phyloP scores from a whole-genome alignment of 2,797 vertebrate genomes.

The Pampus argenteus region DNA sequence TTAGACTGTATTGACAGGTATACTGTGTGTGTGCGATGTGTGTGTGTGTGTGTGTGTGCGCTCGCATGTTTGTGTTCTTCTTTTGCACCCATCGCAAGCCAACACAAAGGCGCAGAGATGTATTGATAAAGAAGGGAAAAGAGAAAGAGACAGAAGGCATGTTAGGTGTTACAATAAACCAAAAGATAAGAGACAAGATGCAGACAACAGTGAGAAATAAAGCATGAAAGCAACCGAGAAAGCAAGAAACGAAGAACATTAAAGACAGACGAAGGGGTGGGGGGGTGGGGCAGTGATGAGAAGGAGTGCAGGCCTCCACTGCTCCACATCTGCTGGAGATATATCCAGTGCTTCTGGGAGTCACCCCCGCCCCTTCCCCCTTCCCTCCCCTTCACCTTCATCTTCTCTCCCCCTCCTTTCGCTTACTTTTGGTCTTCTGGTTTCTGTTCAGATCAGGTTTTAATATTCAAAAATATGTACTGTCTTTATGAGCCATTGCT shows the following conservation, averaged over 20 bases:
- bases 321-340: conserved; percentile 79
- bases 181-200: conserved; percentile 15
- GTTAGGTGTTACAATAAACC: conserved; percentile 12
- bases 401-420: conserved; percentile 49
- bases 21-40: conserved; percentile 20
- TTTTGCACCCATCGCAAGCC: background rate
- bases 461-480: conserved; percentile 75
- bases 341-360: conserved; percentile 72
- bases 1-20: conserved; percentile 60
- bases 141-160: background rate
- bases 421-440: conserved; percentile 68
- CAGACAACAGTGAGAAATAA: conserved; percentile 17
- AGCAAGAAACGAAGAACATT: conserved; percentile 33
- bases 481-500: conserved; percentile 72
- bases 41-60: background rate
- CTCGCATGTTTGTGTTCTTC: background rate
- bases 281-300: conserved; percentile 52
- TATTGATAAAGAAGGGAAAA: background rate
- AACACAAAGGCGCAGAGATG: conserved; percentile 8
- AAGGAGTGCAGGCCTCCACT: conserved; percentile 63
- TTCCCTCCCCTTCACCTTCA: conserved; percentile 63
- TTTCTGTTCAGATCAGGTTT: conserved; percentile 77
- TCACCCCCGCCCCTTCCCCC: conserved; percentile 2
- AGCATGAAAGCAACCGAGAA: conserved; percentile 3
- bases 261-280: conserved; percentile 22